Evolutionary conservation across 1,140 invertebrate species (phyloP).

Genomic region (Trichonephila clavipes): DNA sequence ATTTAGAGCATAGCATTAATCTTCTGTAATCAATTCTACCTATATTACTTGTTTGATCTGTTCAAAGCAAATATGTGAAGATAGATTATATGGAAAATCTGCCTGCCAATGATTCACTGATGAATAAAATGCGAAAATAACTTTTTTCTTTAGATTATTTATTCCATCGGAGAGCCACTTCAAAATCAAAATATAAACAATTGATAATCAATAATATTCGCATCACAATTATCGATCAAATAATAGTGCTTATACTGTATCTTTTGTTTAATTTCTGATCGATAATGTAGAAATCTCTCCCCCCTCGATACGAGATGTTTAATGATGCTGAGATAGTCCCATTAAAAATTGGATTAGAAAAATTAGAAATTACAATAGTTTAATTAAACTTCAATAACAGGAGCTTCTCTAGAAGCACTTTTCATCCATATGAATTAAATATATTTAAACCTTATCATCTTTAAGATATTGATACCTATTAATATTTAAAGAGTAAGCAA

Average conservation of each 20-base stretch:
- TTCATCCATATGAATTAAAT: too few species aligned
- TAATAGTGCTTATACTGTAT: not conserved
- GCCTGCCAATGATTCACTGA: not conserved
- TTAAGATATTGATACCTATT: too few species aligned
- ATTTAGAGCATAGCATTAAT: too few species aligned
- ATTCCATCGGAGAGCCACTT: not conserved
- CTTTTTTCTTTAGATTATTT: not conserved
- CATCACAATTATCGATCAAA: slow-evolving; percentile 4
- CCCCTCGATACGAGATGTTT: too few species aligned
- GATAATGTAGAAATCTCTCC: not conserved
- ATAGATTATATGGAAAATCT: not conserved
- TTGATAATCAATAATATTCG: slow-evolving; percentile 1
- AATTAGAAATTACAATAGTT: too few species aligned
- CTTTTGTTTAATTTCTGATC: not conserved
- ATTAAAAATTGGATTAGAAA: too few species aligned
- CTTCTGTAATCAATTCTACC: too few species aligned
- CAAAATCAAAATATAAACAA: slow-evolving; percentile 15
- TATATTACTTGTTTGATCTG: not conserved
- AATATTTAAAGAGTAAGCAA: too few species aligned
- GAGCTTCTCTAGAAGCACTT: too few species aligned
- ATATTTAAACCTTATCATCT: too few species aligned
- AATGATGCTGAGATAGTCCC: too few species aligned
- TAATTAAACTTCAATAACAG: too few species aligned
- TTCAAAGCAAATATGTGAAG: not conserved
- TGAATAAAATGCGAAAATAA: not conserved